Conservation (phyloP, 2,113 vertebrate genomes). For the Myiozetetes cayanensis region DNA sequence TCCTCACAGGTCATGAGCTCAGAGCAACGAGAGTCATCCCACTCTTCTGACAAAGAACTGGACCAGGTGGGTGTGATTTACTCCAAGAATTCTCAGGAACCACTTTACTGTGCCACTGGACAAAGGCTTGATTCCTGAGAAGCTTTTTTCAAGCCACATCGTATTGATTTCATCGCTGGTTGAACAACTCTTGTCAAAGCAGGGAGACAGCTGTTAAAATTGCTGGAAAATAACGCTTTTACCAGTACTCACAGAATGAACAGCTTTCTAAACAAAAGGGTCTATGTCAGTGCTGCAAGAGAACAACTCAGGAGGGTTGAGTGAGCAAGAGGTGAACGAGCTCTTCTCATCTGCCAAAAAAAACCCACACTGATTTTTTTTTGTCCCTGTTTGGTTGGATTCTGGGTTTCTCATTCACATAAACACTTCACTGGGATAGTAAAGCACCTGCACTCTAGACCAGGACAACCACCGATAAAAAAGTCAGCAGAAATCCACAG, state of each 20-base stretch:
- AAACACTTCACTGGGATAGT: rapidly evolving
- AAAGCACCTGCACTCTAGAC: neutral
- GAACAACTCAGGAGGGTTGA: neutral
- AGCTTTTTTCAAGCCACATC: neutral
- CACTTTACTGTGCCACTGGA: neutral
- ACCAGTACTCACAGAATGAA: neutral
- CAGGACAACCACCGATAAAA: neutral
- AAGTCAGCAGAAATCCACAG: neutral
- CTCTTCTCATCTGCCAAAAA: neutral
- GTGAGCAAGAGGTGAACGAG: neutral
- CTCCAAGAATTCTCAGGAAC: neutral
- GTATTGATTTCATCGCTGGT: neutral
- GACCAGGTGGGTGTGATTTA: neutral
- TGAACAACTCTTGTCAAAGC: conserved; percentile 12
- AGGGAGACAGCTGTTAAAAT: neutral
- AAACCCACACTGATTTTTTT: neutral
- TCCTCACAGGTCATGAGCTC: neutral
- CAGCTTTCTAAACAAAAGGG: neutral
- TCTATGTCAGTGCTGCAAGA: neutral
- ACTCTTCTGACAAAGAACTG: neutral
- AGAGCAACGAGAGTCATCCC: neutral
- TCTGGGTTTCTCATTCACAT: neutral
- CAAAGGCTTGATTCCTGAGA: neutral
- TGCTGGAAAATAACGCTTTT: neutral
- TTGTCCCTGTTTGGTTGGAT: rapidly evolving